Evolutionary conservation across 2,797 vertebrate genomes (phyloP), one percentile per base, ranked within the genome.

Genomic region (Malurus splendens): DNA sequence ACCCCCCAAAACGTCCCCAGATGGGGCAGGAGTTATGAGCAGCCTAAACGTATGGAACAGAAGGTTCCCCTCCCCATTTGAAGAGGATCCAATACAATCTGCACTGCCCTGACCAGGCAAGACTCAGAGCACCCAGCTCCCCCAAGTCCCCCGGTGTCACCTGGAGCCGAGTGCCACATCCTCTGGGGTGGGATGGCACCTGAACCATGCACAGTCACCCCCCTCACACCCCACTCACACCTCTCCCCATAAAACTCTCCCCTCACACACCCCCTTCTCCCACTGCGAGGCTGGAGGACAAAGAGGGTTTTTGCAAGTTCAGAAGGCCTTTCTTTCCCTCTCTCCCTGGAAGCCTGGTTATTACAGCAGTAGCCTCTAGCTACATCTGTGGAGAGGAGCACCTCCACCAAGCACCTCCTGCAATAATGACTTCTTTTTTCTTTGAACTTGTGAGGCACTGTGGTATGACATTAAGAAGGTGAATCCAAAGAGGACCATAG

Each of bases 401-500:
- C 82, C 87, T 90, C 76, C 74, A 89, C 83, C 57, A 75, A 75
- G 79, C 88, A 90, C 45, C 87, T 93, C 61, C n/a, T 55, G 60
- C 30, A 50, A 74, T 89, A 91, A 95, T 94, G 82, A 74, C 70
- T 84, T 68, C 87, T 74, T 89, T 90, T 88, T 76, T 13, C 59
- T 95, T 51, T 95, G 51, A 82, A 86, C 88, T 44, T 98, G 98
- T 54, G 78, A 96, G 87, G 98, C 98, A 9, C 96, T 98, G 89
- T 97, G 95, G 71, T 97, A 97, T 81, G 98, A 98, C 36, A 97
- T 99, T 97, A 97, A 96, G 96, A 97, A 98, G 94, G 98, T 98
- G 78, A 98, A 98, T 96, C 98, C 98, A 38, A 98, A 98, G 97
- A 98, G 97, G 97, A 98, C 97, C 71, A 96, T 98, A 82, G 96